Conservation (phyloP, 1,140 invertebrate genomes). For the Steinernema khuongi region DNA sequence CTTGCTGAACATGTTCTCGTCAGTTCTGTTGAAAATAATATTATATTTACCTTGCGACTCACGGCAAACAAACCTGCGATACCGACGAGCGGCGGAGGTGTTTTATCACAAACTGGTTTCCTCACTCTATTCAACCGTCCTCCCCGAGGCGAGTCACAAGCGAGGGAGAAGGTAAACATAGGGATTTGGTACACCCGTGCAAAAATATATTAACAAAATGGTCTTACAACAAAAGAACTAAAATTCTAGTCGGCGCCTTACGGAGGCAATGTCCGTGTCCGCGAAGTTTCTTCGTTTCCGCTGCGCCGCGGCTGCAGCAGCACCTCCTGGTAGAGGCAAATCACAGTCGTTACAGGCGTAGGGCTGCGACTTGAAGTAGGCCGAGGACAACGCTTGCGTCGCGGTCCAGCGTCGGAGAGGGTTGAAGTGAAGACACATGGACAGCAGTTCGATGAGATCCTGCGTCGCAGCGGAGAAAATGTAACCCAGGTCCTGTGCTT, state of each 20-base stretch:
- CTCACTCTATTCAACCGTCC: neutral
- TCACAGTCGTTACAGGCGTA: slow-evolving; percentile 52
- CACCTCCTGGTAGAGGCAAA: slow-evolving; percentile 39
- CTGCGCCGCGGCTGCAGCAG: neutral
- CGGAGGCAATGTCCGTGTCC: neutral
- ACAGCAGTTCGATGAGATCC: slow-evolving; percentile 81
- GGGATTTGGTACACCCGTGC: neutral
- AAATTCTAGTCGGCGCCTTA: slow-evolving; percentile 24
- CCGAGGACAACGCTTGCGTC: slow-evolving; percentile 46
- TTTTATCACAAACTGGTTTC: slow-evolving; percentile 13
- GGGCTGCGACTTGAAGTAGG: slow-evolving; percentile 47
- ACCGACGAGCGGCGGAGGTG: neutral
- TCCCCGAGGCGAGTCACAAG: neutral
- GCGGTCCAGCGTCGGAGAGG: slow-evolving; percentile 73
- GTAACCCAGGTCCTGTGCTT: slow-evolving; percentile 69
- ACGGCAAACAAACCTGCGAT: slow-evolving; percentile 13
- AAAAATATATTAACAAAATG: neutral
- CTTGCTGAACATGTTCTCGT: slow-evolving; percentile 4
- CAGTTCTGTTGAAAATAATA: slow-evolving; percentile 12
- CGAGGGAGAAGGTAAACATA: neutral
- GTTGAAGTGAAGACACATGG: slow-evolving; percentile 74
- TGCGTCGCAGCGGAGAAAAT: slow-evolving; percentile 92
- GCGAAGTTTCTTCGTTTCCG: no score
- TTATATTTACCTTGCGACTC: slow-evolving; percentile 13
- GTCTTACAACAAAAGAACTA: neutral